Conservation (phyloP, 1,140 invertebrate genomes). For the Atta texana region DNA sequence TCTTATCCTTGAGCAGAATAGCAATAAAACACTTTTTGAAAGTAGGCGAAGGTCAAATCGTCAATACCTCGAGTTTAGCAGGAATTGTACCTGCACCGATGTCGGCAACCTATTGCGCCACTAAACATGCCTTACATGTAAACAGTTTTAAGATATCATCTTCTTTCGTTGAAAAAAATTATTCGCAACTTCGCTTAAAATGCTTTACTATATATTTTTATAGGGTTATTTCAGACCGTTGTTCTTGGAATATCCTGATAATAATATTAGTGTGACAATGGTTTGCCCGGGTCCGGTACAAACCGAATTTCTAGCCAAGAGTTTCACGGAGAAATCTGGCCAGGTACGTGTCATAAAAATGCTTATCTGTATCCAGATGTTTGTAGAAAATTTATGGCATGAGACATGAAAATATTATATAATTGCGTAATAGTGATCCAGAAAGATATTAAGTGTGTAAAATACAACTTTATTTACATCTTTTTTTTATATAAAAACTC, state of each 20-base stretch:
- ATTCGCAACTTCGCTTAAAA: not conserved
- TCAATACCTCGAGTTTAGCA: slow-evolving; percentile 91
- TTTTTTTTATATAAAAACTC: too few relatives aligned
- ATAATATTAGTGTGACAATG: slow-evolving; percentile 90
- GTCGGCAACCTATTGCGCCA: slow-evolving; percentile 92
- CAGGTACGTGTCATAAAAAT: slow-evolving; percentile 84
- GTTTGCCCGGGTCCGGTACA: slow-evolving; percentile 92
- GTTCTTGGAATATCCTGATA: slow-evolving; percentile 88
- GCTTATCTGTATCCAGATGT: too few relatives aligned
- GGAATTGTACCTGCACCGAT: slow-evolving; percentile 90
- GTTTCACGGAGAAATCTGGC: slow-evolving; percentile 89
- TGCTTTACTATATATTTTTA: slow-evolving; percentile 65
- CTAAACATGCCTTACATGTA: slow-evolving; percentile 94
- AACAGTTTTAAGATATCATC: slow-evolving; percentile 48
- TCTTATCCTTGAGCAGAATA: slow-evolving; percentile 90
- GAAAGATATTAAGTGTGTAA: not conserved
- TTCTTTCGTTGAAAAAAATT: not conserved
- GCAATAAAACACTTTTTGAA: slow-evolving; percentile 90
- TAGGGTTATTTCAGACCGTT: slow-evolving; percentile 91
- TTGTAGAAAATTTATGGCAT: not conserved
- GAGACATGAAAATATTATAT: not conserved
- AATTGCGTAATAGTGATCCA: not conserved
- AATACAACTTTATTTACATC: not conserved
- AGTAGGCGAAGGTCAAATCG: slow-evolving; percentile 89
- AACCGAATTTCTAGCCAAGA: slow-evolving; percentile 90